Conservation (phyloP, 30 jellyfish, hydroid and myxozoan genomes). For the Aurelia sp. region DNA sequence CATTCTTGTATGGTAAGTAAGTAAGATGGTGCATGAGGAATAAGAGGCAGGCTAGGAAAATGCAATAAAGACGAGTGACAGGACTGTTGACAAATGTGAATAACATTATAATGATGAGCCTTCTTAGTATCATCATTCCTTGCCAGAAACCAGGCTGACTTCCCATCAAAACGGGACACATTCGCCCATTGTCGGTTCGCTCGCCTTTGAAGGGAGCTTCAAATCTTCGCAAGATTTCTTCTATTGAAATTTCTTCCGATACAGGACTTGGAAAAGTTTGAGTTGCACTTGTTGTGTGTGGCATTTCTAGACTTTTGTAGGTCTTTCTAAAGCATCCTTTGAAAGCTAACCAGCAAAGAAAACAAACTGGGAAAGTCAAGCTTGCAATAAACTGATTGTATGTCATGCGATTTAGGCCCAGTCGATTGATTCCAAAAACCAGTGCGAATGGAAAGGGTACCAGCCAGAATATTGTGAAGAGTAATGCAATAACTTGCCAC, state of each 20-base stretch:
- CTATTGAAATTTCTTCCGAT: slow-evolving; percentile 1
- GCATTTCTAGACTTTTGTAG: background rate
- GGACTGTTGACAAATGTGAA: slow-evolving; percentile 88
- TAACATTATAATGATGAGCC: slow-evolving; percentile 64
- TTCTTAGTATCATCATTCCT: slow-evolving; percentile 80
- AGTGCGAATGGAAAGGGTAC: slow-evolving; percentile 92
- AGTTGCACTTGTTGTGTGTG: background rate
- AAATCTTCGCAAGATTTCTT: slow-evolving; percentile 70
- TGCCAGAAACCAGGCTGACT: slow-evolving; percentile 94
- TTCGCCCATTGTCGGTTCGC: background rate
- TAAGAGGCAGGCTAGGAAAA: slow-evolving; percentile 73
- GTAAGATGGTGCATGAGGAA: slow-evolving; percentile 86
- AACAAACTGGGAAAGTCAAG: slow-evolving; percentile 77
- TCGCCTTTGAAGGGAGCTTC: slow-evolving; percentile 73
- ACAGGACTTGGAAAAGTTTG: background rate
- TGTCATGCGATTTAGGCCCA: slow-evolving; percentile 27
- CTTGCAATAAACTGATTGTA: slow-evolving; percentile 71
- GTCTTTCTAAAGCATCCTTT: background rate
- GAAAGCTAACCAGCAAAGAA: slow-evolving; percentile 30
- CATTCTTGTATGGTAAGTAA: slow-evolving; percentile 71
- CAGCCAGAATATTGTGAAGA: slow-evolving; percentile 73
- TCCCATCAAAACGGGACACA: background rate
- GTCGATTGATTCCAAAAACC: slow-evolving; percentile 47
- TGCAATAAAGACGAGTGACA: slow-evolving; percentile 71
- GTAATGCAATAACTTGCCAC: slow-evolving; percentile 78